A percentile compares a stretch with the other conserved stretches of the same genome.
phyloP scores from a whole-genome alignment of 2,113 vertebrate genomes.

The Corythoichthys haematopterus region DNA sequence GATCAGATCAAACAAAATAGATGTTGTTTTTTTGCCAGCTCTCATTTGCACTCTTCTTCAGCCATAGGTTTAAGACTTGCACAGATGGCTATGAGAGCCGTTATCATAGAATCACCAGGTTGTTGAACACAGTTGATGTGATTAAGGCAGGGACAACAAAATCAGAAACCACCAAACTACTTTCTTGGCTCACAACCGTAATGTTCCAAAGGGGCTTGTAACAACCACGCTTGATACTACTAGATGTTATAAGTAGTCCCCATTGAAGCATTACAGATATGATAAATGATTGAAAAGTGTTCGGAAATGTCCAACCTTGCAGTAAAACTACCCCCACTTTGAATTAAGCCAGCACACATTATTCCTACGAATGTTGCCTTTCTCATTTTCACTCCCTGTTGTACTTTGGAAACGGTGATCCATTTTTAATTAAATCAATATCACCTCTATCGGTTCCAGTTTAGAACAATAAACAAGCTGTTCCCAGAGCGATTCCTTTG shows the following conservation, averaged over 20 bases:
- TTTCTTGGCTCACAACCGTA: neutral
- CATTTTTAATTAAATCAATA: conserved; percentile 6
- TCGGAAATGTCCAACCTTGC: neutral
- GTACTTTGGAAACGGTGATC: neutral
- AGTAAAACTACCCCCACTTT: neutral
- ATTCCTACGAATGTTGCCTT: neutral
- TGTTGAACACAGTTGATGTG: neutral
- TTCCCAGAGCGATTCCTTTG: neutral
- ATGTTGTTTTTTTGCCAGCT: neutral
- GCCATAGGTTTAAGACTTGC: neutral
- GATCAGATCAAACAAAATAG: neutral
- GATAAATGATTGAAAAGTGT: neutral
- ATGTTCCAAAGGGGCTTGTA: neutral
- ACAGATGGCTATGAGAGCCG: neutral
- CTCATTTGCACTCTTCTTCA: neutral
- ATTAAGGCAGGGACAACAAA: neutral
- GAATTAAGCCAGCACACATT: neutral
- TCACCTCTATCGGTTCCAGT: neutral
- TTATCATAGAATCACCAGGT: neutral
- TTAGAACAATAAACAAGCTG: conserved; percentile 6
- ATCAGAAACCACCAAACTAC: neutral
- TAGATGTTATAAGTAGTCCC: neutral
- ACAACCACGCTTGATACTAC: neutral
- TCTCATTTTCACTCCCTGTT: neutral
- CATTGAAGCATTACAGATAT: neutral